phyloP scores from a whole-genome alignment of 2,797 vertebrate genomes.

The Hemitrygon akajei region DNA sequence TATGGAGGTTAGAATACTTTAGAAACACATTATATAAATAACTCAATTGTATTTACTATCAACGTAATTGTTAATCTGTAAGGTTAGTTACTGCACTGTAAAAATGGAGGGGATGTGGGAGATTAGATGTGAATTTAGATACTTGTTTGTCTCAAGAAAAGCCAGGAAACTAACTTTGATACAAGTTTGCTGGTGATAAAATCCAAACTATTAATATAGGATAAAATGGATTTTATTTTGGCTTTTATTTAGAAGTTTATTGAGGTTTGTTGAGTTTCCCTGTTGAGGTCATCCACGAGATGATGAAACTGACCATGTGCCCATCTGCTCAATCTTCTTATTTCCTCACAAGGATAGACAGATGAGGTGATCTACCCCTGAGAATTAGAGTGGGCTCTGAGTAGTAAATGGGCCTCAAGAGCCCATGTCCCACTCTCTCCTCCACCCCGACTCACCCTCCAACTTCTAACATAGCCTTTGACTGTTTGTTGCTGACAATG shows the following conservation, averaged over 20 bases:
- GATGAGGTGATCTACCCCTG: too few relatives aligned
- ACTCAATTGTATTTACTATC: neutral
- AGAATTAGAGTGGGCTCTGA: too few relatives aligned
- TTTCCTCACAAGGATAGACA: too few relatives aligned
- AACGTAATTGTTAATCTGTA: neutral
- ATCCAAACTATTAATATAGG: neutral
- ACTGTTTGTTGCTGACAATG: too few relatives aligned
- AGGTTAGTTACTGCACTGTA: neutral
- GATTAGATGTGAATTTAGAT: neutral
- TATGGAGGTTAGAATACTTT: too few relatives aligned
- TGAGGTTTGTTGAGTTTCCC: neutral
- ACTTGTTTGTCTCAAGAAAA: neutral
- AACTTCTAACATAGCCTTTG: too few relatives aligned
- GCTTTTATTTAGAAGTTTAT: too few relatives aligned
- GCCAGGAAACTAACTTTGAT: too few relatives aligned
- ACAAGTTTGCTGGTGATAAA: neutral
- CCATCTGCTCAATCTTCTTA: neutral
- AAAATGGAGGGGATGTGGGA: neutral
- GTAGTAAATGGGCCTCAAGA: too few relatives aligned
- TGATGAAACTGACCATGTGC: neutral
- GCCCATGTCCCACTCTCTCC: too few relatives aligned
- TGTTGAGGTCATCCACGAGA: neutral
- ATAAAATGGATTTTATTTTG: too few relatives aligned
- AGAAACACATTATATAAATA: neutral
- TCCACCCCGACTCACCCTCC: too few relatives aligned